Percentiles rank a stretch among this genome's conserved stretches.
Conservation (phyloP, 2,888 invertebrate species). For the Cremastinae sp. region DNA sequence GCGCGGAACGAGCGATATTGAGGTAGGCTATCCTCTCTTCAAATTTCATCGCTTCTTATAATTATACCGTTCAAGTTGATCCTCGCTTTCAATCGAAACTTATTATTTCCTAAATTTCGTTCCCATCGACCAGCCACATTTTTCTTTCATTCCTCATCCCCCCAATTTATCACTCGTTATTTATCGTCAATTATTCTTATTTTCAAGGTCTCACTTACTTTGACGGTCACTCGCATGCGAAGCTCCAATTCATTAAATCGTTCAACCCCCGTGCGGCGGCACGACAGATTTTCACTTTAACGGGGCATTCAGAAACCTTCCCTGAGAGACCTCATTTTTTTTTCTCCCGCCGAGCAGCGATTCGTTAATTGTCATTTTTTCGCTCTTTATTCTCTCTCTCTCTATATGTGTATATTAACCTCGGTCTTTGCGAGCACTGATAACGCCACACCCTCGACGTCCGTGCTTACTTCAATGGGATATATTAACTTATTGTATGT, state of each 20-base stretch:
- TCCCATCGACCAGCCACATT: too few relatives aligned
- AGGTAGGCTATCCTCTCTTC: conserved; percentile 55
- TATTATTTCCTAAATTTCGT: too few relatives aligned
- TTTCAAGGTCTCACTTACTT: background rate
- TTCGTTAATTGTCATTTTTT: too few relatives aligned
- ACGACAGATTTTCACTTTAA: background rate
- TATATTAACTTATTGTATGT: too few relatives aligned
- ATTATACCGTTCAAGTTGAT: too few relatives aligned
- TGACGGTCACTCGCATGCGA: background rate
- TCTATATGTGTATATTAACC: background rate
- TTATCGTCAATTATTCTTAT: too few relatives aligned
- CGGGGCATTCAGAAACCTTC: conserved; percentile 13
- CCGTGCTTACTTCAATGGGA: conserved; percentile 47
- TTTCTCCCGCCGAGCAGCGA: background rate
- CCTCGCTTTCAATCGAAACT: too few relatives aligned
- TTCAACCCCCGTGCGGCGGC: background rate
- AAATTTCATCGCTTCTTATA: conserved; percentile 7
- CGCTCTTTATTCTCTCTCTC: background rate
- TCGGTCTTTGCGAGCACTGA: background rate
- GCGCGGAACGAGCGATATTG: conserved; percentile 39
- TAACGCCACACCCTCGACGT: conserved; percentile 58
- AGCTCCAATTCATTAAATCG: conserved; percentile 3
- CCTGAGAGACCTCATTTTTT: conserved; percentile 30
- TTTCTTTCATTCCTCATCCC: too few relatives aligned
- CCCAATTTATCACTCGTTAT: too few relatives aligned